These are phyloP conservation scores for Acrobasis consociella DNA, from an alignment of 2,888 invertebrate species.

Conservation along the genomic window DNA sequence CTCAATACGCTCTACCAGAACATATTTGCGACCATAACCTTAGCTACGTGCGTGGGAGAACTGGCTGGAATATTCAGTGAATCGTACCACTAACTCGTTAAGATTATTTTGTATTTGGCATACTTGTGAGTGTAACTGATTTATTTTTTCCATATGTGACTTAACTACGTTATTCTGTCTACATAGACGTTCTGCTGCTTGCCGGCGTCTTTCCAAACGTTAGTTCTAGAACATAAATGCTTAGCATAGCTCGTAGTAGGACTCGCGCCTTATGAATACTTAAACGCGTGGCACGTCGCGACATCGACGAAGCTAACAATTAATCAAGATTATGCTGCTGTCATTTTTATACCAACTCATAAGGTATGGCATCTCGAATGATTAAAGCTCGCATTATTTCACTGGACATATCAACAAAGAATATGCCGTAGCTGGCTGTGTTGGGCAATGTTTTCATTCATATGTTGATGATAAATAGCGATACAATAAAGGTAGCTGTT, in stretches of 20 bases:
- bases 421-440: constrained; percentile 4
- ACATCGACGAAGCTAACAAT: constrained; percentile 9
- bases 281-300: constrained; percentile 10
- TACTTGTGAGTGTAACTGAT: too few relatives aligned
- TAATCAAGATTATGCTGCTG: constrained; percentile 15
- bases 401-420: constrained; percentile 12
- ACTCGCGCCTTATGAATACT: not conserved
- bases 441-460: constrained; percentile 11
- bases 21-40: too few relatives aligned
- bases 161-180: too few relatives aligned
- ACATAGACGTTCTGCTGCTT: too few relatives aligned
- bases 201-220: too few relatives aligned
- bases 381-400: constrained; percentile 19
- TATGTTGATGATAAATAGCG: not conserved
- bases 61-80: too few relatives aligned
- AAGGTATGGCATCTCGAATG: constrained; percentile 21
- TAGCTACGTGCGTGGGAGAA: too few relatives aligned
- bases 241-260: not conserved
- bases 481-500: not conserved
- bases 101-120: too few relatives aligned
- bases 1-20: too few relatives aligned
- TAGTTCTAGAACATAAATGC: too few relatives aligned
- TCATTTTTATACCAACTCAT: constrained; percentile 8
- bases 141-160: too few relatives aligned
- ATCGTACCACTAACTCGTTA: too few relatives aligned